Conservation (phyloP, 2,888 invertebrate species). For the Pachydiplax longipennis region DNA sequence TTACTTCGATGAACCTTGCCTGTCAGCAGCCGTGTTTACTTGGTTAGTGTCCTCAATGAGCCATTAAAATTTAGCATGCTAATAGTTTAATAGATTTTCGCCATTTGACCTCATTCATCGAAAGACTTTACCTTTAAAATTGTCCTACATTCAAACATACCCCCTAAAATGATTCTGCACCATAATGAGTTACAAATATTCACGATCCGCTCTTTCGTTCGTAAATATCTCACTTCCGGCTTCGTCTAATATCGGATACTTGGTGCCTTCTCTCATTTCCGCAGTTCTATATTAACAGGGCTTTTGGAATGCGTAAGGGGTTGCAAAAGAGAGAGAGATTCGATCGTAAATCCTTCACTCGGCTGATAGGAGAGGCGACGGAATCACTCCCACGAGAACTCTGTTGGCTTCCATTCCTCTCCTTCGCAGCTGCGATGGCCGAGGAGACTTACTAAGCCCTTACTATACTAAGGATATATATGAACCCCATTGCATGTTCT, state of each 20-base stretch:
- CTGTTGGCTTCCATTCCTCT: background rate
- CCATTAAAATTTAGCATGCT: too few species aligned
- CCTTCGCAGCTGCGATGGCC: background rate
- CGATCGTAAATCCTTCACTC: slow-evolving; percentile 15
- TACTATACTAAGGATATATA: too few species aligned
- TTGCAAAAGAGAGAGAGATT: background rate
- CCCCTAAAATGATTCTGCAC: too few species aligned
- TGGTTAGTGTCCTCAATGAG: too few species aligned
- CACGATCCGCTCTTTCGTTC: background rate
- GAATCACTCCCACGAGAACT: slow-evolving; percentile 25
- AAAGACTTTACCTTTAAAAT: too few species aligned
- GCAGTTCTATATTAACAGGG: background rate
- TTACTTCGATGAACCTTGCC: too few species aligned
- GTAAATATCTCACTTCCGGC: background rate
- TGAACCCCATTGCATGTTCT: too few species aligned
- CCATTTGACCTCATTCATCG: too few species aligned
- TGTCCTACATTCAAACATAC: too few species aligned
- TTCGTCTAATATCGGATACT: background rate
- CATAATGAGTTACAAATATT: background rate
- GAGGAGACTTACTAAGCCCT: too few species aligned
- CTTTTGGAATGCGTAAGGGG: background rate
- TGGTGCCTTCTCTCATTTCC: background rate
- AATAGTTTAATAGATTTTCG: too few species aligned
- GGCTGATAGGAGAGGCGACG: slow-evolving; percentile 6
- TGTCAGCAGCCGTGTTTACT: too few species aligned